Evolutionary conservation across 1,140 invertebrate species (phyloP), one percentile per base, ranked within the genome.

Genomic region (Apolygus lucorum): DNA sequence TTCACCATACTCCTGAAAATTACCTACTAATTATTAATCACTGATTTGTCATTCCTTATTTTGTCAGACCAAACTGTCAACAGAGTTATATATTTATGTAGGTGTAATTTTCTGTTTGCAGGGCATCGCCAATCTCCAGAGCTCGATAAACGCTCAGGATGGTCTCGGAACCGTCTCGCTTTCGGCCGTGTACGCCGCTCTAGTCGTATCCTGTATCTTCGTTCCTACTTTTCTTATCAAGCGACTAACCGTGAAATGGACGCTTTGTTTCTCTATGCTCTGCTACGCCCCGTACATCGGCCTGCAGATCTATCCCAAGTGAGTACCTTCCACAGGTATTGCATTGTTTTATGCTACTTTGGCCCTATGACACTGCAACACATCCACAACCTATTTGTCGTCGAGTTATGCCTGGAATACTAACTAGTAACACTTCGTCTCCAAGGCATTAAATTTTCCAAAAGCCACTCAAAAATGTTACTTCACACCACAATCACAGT

Each of bases 211-310:
- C 17, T 96, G 92, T 78, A 90, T 96, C 79, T 95, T 98, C 80
- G 84, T 97, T 22, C 94, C 95, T 4, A 93, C 92, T 13, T 88
- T 92, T 78, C 78, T 94, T 29, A 95, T 95, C 75, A 90, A 91
- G 76, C 85, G 88, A 75, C 82, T 98, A 68, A 96, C 93, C 11
- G 93, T 93, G 66, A 98, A 98, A 81, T 95, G 93, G 91, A 97
- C 95, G 0, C 82, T 98, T 17, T 93, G 93, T 68, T 75, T 92
- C 14, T 93, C 91, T 11, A 93, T 97, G 88, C 77, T 93, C 42
- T 93, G 93, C 76, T 98, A 98, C 81, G 90, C 90, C 4, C 87
- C 92, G 0, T 99, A 98, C 81, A 95, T 98, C 75, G 91, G 84
- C 2, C 89, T 93, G 1, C 95, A 98, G 80, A 95, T 98, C 75